Percentiles rank a stretch among this genome's conserved stretches.
Conservation (phyloP, 2,797 vertebrate genomes). For the Galagoides demidoff region DNA sequence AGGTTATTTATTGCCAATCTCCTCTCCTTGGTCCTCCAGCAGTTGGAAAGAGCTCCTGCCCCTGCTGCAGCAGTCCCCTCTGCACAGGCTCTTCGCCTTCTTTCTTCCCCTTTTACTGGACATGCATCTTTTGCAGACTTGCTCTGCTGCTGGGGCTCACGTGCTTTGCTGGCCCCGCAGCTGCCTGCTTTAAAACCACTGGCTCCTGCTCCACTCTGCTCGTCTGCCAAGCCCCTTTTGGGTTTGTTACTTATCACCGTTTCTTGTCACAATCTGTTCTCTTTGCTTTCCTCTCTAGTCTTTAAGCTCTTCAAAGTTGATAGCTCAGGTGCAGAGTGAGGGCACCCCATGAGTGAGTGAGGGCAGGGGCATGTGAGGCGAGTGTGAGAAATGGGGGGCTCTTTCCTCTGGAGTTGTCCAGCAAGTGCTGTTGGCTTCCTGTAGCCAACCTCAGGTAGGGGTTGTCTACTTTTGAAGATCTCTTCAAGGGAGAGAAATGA, state of each 20-base stretch:
- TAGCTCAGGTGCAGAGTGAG: background rate
- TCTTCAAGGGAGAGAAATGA: background rate
- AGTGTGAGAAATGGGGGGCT: background rate
- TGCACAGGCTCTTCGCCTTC: fast-evolving
- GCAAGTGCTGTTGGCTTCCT: background rate
- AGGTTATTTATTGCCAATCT: background rate
- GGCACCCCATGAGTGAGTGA: fast-evolving
- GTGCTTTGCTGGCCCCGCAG: fast-evolving
- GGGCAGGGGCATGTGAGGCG: fast-evolving
- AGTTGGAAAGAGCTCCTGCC: background rate
- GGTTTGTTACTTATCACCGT: background rate
- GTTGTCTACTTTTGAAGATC: background rate
- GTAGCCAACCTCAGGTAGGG: background rate
- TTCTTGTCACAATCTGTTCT: fast-evolving
- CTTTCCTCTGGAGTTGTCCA: fast-evolving
- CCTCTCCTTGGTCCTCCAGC: fast-evolving
- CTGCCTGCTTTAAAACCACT: fast-evolving
- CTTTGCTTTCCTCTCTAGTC: background rate
- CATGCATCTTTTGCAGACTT: fast-evolving
- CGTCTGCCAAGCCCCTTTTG: fast-evolving
- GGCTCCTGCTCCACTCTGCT: background rate
- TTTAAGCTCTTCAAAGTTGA: background rate
- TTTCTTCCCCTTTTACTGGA: background rate
- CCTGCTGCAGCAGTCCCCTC: background rate
- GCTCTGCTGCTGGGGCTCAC: fast-evolving